Evolutionary conservation across 2,888 invertebrate genomes (phyloP).

Genomic region (Drosophila rellima): DNA sequence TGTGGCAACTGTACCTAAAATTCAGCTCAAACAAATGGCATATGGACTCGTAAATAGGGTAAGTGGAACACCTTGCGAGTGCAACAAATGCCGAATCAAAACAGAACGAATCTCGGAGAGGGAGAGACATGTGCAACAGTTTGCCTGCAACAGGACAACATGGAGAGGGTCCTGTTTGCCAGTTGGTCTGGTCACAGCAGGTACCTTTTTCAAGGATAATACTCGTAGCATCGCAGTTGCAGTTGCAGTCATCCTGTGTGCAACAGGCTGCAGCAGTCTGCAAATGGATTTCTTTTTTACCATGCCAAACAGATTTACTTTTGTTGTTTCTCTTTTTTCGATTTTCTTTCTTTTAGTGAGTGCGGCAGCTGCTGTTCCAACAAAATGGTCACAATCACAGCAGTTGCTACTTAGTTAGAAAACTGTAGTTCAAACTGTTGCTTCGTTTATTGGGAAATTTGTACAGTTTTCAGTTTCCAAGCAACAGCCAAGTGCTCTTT

Average conservation of each 20-base stretch:
- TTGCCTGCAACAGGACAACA: constrained; percentile 52
- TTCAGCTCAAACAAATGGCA: constrained; percentile 8
- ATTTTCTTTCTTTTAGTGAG: constrained; percentile 49
- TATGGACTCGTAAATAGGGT: constrained; percentile 51
- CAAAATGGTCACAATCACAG: constrained; percentile 75
- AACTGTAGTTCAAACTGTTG: constrained; percentile 25
- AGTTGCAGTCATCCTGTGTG: constrained; percentile 58
- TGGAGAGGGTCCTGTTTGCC: constrained; percentile 67
- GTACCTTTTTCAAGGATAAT: constrained; percentile 64
- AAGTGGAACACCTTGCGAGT: constrained; percentile 76
- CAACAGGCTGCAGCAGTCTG: constrained; percentile 82
- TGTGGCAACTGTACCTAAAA: constrained; percentile 18
- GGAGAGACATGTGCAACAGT: constrained; percentile 78
- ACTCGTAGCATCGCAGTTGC: constrained; percentile 19
- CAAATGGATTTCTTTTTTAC: constrained; percentile 68
- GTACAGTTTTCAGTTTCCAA: constrained; percentile 19
- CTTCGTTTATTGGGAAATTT: constrained; percentile 27
- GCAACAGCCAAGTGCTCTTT: constrained; percentile 3
- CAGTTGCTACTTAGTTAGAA: constrained; percentile 54
- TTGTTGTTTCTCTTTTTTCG: constrained; percentile 43
- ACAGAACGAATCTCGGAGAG: constrained; percentile 30
- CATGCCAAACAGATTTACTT: constrained; percentile 74
- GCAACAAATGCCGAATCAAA: constrained; percentile 61
- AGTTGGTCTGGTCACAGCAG: constrained; percentile 74
- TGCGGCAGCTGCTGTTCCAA: constrained; percentile 51